Evolutionary conservation across 2,113 vertebrate species (phyloP), one percentile per base, ranked within the genome.

Genomic region (Mesocricetus auratus): DNA sequence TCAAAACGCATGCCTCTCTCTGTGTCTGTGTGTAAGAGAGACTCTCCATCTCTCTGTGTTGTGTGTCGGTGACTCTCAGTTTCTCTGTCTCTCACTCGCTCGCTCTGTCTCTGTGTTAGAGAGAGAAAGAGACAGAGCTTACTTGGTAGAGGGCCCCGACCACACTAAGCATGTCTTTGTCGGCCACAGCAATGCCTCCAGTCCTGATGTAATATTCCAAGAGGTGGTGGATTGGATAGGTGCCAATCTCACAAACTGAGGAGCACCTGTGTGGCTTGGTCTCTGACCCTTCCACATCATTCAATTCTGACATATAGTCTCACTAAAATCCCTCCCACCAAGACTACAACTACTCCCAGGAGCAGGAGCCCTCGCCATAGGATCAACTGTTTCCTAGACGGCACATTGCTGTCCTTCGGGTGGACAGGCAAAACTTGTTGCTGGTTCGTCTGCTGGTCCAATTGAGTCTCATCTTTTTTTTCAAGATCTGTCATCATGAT

Each of bases 311-410:
- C 74, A 31, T 50, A 97, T 0, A 98, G 64, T 94, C 96, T 94
- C 78, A 98, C 93, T 91, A 98, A 92, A 68, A 98, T 3, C 24
- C 99, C 98, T 2, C 56, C 66, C 22, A 98, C 78, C 95, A 99
- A 91, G 7, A 98, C 22, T 3, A 90, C 4, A 0, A 98, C 0
- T 0, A 96, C 93, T 0, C 89, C 33, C 0, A 97, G 93, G 12
- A 98, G 53, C 21, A 98, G 95, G 50, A 99, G 83, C 4, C 81
- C 94, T 0, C 98, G 95, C 5, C 36, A 79, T 1, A 97, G 2
- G 19, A 97, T 1, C 93, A 99, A 8, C 1, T 97, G 92, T 10
- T 71, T 98, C 93, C 95, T 29, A 0, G 42, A 58, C 68, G 93
- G 17, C 0, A 16, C 3, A 0, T 13, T 0, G 3, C 1, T 1